Evolutionary conservation across 2,113 vertebrate species (phyloP).

Genomic region (Phodopus roborovskii): DNA sequence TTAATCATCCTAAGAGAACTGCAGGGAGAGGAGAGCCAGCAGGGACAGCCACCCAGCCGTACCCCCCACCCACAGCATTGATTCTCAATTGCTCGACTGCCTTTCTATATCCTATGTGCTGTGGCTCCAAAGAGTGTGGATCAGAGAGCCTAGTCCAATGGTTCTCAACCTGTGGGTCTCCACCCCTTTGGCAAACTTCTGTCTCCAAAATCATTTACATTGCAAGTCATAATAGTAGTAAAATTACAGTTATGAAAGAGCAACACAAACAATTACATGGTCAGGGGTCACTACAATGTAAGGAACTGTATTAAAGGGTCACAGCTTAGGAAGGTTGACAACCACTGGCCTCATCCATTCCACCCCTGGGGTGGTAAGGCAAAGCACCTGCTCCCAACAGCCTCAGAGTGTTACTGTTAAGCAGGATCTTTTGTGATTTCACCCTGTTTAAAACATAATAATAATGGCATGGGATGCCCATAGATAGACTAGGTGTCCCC

Average conservation of each 20-base stretch:
- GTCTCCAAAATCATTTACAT: not conserved
- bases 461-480: not conserved
- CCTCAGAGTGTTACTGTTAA: not conserved
- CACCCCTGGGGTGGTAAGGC: not conserved
- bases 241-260: not conserved
- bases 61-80: accelerated
- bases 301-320: not conserved
- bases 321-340: not conserved
- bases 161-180: not conserved
- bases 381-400: not conserved
- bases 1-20: not conserved
- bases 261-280: not conserved
- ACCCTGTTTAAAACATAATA: not conserved
- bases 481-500: not conserved
- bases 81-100: not conserved
- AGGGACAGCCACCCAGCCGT: accelerated
- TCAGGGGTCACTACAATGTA: no score
- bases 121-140: not conserved
- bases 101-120: not conserved
- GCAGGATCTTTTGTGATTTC: not conserved
- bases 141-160: not conserved
- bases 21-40: not conserved
- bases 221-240: not conserved
- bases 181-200: not conserved
- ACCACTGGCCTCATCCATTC: not conserved